Conservation (phyloP, 1,140 invertebrate species). For the Aphis craccivora region DNA sequence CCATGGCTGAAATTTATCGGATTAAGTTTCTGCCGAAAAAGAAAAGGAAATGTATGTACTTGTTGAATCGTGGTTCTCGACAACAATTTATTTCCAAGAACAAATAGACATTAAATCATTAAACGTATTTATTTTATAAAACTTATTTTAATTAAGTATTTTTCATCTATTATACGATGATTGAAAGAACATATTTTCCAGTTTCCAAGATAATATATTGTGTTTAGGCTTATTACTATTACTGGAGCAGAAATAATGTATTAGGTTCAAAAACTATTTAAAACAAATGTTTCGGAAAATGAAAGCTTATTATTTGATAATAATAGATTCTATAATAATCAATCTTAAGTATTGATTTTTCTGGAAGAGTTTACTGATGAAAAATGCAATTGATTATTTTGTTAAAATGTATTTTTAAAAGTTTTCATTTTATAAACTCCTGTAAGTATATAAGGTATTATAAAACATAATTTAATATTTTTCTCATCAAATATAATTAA, state of each 20-base stretch:
- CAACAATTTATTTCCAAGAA: background rate
- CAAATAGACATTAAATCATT: background rate
- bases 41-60: background rate
- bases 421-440: background rate
- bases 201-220: background rate
- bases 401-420: background rate
- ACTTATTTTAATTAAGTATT: background rate
- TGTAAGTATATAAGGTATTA: background rate
- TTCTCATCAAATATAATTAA: too few relatives aligned
- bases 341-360: background rate
- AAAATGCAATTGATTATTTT: background rate
- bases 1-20: background rate
- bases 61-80: background rate
- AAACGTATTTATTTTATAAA: background rate
- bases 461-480: background rate
- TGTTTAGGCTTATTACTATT: background rate
- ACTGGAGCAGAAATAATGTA: background rate
- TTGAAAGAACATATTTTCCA: background rate
- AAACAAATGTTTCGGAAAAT: background rate
- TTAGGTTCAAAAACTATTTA: background rate
- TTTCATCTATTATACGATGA: background rate
- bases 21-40: background rate
- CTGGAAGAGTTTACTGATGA: background rate
- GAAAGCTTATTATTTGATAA: background rate
- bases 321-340: conserved; percentile 9